Evolutionary conservation across 2,113 vertebrate genomes (phyloP).

Genomic region (Pachycephala philippinensis): DNA sequence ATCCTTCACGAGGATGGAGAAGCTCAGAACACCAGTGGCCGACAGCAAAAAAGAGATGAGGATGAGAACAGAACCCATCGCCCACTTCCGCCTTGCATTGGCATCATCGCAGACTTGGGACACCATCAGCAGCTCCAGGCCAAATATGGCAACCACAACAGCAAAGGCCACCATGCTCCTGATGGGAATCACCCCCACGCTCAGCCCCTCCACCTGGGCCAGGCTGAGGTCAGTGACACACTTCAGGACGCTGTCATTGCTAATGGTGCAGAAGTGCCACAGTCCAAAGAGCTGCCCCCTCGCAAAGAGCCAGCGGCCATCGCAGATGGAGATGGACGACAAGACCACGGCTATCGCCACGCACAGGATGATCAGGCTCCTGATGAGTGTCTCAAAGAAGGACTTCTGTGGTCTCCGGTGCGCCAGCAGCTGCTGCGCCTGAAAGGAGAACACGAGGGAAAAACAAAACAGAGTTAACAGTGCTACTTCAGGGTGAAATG

Average conservation of each 20-base stretch:
- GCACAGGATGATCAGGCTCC: conserved; percentile 77
- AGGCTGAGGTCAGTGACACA: conserved; percentile 71
- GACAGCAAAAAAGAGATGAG: conserved; percentile 72
- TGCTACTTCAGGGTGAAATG: not conserved
- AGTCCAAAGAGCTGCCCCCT: conserved; percentile 72
- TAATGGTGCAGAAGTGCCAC: conserved; percentile 76
- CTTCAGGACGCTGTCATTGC: not conserved
- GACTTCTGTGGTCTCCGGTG: conserved; percentile 13
- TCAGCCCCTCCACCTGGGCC: conserved; percentile 63
- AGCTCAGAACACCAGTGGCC: conserved; percentile 66
- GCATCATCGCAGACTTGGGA: conserved; percentile 79
- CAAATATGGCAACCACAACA: conserved; percentile 78
- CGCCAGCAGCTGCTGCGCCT: conserved; percentile 46
- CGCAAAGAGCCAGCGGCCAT: conserved; percentile 78
- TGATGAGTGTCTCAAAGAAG: conserved; percentile 75
- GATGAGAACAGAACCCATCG: conserved; percentile 71
- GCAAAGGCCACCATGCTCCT: conserved; percentile 70
- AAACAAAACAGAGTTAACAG: not conserved
- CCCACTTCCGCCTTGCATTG: conserved; percentile 70
- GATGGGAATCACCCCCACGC: conserved; percentile 56
- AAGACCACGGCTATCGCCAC: conserved; percentile 73
- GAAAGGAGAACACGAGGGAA: not conserved
- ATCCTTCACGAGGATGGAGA: conserved; percentile 71
- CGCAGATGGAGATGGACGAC: conserved; percentile 78
- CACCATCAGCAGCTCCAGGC: conserved; percentile 83